Percentiles rank a stretch among this genome's conserved stretches.
phyloP scores from a whole-genome alignment of 2,113 vertebrate genomes.

The Dipodomys merriami region DNA sequence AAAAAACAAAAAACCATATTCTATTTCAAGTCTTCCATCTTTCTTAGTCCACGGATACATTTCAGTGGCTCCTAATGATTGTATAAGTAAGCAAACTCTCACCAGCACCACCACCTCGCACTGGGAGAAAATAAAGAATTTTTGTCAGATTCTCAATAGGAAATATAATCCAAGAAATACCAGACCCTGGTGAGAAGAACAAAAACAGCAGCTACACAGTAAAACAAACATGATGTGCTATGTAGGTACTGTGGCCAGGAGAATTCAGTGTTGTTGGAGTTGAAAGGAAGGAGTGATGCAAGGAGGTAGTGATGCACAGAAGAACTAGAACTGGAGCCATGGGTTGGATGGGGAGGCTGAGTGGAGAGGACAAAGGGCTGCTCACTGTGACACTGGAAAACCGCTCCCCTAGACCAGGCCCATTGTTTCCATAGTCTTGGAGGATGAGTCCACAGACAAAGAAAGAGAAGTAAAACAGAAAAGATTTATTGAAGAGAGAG shows the following conservation, averaged over 20 bases:
- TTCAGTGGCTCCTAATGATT: background rate
- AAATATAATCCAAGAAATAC: background rate
- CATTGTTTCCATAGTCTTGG: too few relatives aligned
- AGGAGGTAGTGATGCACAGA: background rate
- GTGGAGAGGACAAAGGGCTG: background rate
- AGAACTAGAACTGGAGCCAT: background rate
- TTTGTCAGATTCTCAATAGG: slow-evolving; percentile 2
- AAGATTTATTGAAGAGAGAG: too few relatives aligned
- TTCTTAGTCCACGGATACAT: background rate
- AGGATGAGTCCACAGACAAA: too few relatives aligned
- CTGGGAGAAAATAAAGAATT: background rate
- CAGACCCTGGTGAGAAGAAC: background rate
- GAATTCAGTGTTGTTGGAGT: background rate
- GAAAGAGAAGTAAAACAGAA: too few relatives aligned
- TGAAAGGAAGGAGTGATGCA: background rate
- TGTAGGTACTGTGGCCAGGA: background rate
- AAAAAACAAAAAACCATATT: too few relatives aligned
- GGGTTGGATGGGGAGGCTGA: background rate
- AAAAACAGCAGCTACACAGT: background rate
- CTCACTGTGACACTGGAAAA: too few relatives aligned
- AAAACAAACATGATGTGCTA: background rate
- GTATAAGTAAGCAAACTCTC: background rate
- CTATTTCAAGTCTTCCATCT: too few relatives aligned
- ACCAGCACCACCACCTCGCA: background rate
- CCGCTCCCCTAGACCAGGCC: too few relatives aligned